A percentile compares a stretch with the other conserved stretches of the same genome.
phyloP scores from a whole-genome alignment of 2,888 invertebrate genomes.

The Phengaris alcon region DNA sequence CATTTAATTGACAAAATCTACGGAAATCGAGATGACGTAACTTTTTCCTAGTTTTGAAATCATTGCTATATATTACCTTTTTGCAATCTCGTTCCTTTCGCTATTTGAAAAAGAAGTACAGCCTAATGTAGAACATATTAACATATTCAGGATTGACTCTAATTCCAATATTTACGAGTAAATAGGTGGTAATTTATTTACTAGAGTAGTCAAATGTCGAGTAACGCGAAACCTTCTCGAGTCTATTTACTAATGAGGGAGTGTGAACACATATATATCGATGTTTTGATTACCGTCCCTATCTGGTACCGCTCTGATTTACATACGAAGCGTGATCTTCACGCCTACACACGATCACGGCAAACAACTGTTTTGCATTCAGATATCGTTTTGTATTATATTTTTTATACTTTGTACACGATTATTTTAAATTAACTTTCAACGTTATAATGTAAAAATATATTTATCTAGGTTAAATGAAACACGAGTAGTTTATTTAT shows the following conservation, averaged over 20 bases:
- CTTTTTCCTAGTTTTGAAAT: too few species aligned
- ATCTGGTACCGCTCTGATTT: conserved; percentile 31
- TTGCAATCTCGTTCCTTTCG: too few species aligned
- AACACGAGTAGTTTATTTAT: neutral
- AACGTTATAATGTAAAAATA: neutral
- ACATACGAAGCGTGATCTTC: conserved; percentile 32
- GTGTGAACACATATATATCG: conserved; percentile 16
- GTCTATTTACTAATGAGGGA: conserved; percentile 20
- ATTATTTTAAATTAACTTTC: conserved; percentile 16
- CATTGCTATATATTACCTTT: too few species aligned
- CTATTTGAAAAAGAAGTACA: too few species aligned
- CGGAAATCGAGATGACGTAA: too few species aligned
- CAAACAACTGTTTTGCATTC: conserved; percentile 54
- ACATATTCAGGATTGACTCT: too few species aligned
- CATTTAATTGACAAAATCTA: too few species aligned
- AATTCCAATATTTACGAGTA: neutral
- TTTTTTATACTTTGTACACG: neutral
- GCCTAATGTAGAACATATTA: too few species aligned
- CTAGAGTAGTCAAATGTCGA: neutral
- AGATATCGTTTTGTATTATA: conserved; percentile 41
- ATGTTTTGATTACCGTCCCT: conserved; percentile 24
- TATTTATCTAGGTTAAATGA: conserved; percentile 7
- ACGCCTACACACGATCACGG: conserved; percentile 46
- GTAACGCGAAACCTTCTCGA: neutral
- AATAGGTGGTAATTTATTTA: neutral